Base-by-base conservation (phyloP, 1,140 invertebrate genomes). In the Spodoptera litura region DNA sequence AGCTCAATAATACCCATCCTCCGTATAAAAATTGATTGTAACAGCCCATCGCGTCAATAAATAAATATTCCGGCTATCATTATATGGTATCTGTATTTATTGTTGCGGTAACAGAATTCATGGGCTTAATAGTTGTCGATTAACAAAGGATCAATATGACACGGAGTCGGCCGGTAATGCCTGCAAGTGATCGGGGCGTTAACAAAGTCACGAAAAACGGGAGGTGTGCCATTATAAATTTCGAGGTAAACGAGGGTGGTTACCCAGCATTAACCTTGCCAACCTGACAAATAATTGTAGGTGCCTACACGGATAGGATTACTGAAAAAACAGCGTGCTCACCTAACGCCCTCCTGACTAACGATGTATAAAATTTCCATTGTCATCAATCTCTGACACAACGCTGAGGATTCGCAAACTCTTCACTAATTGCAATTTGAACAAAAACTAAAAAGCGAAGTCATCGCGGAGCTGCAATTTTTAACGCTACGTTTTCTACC, bases 341-440 rank as follows among this genome's bases (percentile, higher is more conserved):
- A 92, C 89, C 89, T 91, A 93, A 93, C 90, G 85, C 88, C 88
- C 85, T 90, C 84, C 86, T 88, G 91, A 86, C 92, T 93, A 93
- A 94, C 92, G 92, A 94, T 91, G 92, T 94, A 94, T 94, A 94
- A 94, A 94, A 94, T 94, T 93, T 94, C 90, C 92, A 94, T 94
- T 94, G 92, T 94, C 92, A 94, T 94, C 92, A 94, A 94, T 94
- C 92, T 94, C 92, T 93, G 92, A 94, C 92, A 92, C 88, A 88
- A 87, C 88, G 90, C 85, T 83, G 91, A 92, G 92, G 91, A 93
- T 91, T 92, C 92, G 87, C 89, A 90, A 93, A 93, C 92, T 94
- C 92, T 87, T 93, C 90, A 91, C 92, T 94, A 94, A 94, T 94
- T 94, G 92, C 92, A 92, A 94, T 93, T 93, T 91, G 90, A 93